Conservation (phyloP, 1,140 invertebrate species). For the Cecropterus lyciades region DNA sequence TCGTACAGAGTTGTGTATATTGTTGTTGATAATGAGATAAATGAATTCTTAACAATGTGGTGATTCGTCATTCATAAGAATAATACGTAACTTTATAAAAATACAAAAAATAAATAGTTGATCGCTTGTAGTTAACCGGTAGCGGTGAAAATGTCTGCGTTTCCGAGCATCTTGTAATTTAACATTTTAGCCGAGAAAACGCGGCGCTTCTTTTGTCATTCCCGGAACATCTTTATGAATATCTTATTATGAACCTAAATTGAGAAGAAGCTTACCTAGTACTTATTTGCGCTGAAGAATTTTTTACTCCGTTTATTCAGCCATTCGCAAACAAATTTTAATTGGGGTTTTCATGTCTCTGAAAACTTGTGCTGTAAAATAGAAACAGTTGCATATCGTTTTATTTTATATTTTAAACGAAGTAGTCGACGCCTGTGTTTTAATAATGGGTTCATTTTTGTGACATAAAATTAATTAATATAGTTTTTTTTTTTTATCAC, state of each 20-base stretch:
- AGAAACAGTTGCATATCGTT: constrained; percentile 43
- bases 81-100: no score
- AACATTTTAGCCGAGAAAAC: constrained; percentile 61
- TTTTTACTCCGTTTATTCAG: constrained; percentile 75
- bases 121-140: constrained; percentile 10
- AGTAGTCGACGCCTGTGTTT: constrained; percentile 37
- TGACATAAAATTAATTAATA: constrained; percentile 2
- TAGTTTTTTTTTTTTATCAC: no score
- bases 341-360: constrained; percentile 77
- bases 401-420: constrained; percentile 38
- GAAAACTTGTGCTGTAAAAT: constrained; percentile 63
- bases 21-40: no score
- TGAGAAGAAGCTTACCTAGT: constrained; percentile 75
- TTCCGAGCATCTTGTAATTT: constrained; percentile 60
- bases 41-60: no score
- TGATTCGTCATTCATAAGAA: no score
- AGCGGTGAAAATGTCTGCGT: constrained; percentile 16
- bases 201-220: constrained; percentile 62
- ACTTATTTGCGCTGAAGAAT: constrained; percentile 74
- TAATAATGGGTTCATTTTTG: constrained; percentile 38
- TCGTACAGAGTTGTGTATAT: no score
- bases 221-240: constrained; percentile 75
- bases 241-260: constrained; percentile 80
- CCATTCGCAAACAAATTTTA: constrained; percentile 79
- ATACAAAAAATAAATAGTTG: neutral